These are phyloP conservation scores for Meganola albula DNA, from an alignment of 2,888 invertebrate genomes.

Conservation along the genomic window DNA sequence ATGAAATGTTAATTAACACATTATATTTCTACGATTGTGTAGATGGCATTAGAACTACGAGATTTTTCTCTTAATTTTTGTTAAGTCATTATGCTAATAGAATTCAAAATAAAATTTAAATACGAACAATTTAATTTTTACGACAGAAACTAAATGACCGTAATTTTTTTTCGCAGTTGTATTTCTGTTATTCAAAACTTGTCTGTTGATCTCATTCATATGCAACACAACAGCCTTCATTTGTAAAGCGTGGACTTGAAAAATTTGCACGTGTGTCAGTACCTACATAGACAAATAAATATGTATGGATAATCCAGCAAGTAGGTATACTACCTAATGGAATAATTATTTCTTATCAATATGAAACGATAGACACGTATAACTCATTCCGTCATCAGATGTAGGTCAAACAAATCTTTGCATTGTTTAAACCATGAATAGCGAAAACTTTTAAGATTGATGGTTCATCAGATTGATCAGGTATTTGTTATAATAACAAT, in stretches of 20 bases:
- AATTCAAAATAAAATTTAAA: too few species aligned
- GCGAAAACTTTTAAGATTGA: not conserved
- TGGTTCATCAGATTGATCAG: not conserved
- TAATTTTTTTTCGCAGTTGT: too few species aligned
- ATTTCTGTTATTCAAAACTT: too few species aligned
- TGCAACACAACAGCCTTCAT: conserved; percentile 13
- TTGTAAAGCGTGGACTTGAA: conserved; percentile 7
- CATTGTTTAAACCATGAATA: not conserved
- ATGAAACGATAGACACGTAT: conserved; percentile 1
- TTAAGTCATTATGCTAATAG: too few species aligned
- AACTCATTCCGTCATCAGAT: not conserved
- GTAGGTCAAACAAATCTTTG: not conserved
- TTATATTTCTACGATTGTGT: too few species aligned
- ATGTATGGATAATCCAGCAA: conserved; percentile 5
- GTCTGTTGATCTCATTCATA: conserved; percentile 2
- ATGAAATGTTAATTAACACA: too few species aligned
- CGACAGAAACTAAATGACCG: too few species aligned
- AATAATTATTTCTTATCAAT: conserved; percentile 13
- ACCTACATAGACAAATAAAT: conserved; percentile 16
- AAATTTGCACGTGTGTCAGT: conserved; percentile 21
- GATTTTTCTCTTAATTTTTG: too few species aligned
- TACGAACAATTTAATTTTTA: too few species aligned
- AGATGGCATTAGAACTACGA: too few species aligned
- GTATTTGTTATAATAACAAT: not conserved
- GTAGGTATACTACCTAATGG: not conserved